Conservation (phyloP, 2,113 vertebrate genomes). For the Xenopus laevis region DNA sequence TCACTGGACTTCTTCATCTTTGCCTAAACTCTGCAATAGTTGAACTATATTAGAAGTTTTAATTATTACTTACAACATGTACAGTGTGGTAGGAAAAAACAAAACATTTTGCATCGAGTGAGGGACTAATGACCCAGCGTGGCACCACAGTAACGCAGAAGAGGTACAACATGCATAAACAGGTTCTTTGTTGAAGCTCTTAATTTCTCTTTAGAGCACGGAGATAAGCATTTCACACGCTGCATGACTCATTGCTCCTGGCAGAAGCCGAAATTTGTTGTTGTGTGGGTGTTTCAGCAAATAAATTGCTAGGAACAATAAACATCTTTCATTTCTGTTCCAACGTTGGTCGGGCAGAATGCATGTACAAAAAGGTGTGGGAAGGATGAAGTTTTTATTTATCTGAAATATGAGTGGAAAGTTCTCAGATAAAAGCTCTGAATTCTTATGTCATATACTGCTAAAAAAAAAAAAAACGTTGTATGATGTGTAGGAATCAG, state of each 20-base stretch:
- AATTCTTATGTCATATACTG: no score
- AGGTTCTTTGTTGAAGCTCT: slow-evolving; percentile 33
- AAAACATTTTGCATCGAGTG: background rate
- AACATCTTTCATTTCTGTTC: slow-evolving; percentile 40
- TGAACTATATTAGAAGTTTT: background rate
- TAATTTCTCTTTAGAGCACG: slow-evolving; percentile 27
- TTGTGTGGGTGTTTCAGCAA: slow-evolving; percentile 43
- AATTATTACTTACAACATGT: background rate
- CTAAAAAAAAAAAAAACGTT: no score
- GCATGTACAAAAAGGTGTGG: slow-evolving; percentile 37
- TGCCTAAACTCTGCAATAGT: background rate
- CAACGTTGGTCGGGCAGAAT: slow-evolving; percentile 27
- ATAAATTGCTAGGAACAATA: slow-evolving; percentile 44
- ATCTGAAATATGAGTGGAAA: slow-evolving; percentile 29
- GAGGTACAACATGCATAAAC: slow-evolving; percentile 26
- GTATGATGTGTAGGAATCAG: no score
- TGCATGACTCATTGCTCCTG: slow-evolving; percentile 36
- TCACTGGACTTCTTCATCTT: background rate
- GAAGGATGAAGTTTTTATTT: slow-evolving; percentile 31
- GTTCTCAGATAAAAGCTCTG: background rate
- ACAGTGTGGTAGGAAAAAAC: background rate
- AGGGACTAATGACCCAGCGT: background rate
- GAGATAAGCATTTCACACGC: slow-evolving; percentile 30
- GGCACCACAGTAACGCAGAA: background rate
- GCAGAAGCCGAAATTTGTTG: slow-evolving; percentile 27